Conservation (phyloP, 2,113 vertebrate species). For the Panurus biarmicus region DNA sequence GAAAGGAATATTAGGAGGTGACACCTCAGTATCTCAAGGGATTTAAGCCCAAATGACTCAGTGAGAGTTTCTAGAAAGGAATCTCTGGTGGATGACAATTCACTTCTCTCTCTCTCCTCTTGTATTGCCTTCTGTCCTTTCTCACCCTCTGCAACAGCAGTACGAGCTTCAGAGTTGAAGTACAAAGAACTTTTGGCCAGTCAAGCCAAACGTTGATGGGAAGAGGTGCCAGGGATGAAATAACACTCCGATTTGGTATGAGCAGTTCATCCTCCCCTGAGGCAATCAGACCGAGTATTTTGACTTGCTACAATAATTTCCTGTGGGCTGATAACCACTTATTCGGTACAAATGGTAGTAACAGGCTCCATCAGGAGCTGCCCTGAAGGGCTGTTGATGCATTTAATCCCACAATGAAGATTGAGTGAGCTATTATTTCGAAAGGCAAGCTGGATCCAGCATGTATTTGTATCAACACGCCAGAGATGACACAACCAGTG, state of each 20-base stretch:
- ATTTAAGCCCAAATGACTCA: background rate
- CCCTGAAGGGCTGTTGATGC: slow-evolving; percentile 14
- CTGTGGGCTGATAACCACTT: background rate
- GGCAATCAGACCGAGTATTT: slow-evolving; percentile 54
- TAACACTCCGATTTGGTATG: slow-evolving; percentile 65
- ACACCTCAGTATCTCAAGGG: background rate
- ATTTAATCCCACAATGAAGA: slow-evolving; percentile 18
- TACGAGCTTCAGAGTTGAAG: background rate
- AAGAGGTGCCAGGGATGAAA: slow-evolving; percentile 68
- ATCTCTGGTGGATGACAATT: background rate
- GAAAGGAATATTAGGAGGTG: background rate
- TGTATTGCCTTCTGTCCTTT: background rate
- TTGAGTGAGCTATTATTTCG: slow-evolving; percentile 42
- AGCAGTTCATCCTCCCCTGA: slow-evolving; percentile 68
- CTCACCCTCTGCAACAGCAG: background rate
- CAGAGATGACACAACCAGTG: background rate
- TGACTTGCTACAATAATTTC: slow-evolving; percentile 23
- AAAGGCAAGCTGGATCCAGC: slow-evolving; percentile 15
- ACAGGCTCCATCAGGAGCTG: slow-evolving; percentile 2
- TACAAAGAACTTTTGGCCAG: slow-evolving; percentile 3
- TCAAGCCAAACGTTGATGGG: slow-evolving; percentile 65
- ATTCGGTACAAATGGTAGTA: slow-evolving; percentile 25
- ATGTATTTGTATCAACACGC: background rate
- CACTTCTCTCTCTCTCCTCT: background rate
- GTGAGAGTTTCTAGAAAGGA: background rate